Percentiles rank a stretch among this genome's conserved stretches.
Conservation (phyloP, 1,140 invertebrate genomes). For the Subanguina moxae region DNA sequence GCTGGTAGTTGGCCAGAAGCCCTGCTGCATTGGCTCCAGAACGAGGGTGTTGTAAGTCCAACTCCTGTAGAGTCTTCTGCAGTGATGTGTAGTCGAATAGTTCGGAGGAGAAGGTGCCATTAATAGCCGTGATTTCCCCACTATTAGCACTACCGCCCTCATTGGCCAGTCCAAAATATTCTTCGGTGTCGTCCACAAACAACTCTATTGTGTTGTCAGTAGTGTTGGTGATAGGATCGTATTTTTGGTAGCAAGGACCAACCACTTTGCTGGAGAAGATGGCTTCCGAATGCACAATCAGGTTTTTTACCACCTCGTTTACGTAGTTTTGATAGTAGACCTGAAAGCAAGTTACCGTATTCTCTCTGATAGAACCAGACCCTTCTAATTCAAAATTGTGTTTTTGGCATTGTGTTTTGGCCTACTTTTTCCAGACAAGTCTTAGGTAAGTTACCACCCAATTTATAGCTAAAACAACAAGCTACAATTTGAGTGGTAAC, state of each 20-base stretch:
- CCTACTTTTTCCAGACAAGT: no score
- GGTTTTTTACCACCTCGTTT: slow-evolving; percentile 57
- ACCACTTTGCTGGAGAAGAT: slow-evolving; percentile 50
- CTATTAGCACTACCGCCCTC: background rate
- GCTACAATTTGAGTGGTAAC: no score
- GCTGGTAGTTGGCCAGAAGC: background rate
- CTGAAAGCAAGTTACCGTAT: slow-evolving; percentile 11
- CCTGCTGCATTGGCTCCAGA: no score
- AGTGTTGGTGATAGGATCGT: slow-evolving; percentile 9
- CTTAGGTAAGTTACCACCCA: no score
- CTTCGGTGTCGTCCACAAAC: slow-evolving; percentile 19
- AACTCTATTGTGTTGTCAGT: slow-evolving; percentile 12
- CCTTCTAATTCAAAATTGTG: no score
- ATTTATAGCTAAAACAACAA: no score
- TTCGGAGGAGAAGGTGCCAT: slow-evolving; percentile 3
- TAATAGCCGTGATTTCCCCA: background rate
- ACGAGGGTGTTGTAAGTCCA: background rate
- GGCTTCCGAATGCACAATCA: slow-evolving; percentile 52
- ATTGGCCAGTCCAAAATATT: slow-evolving; percentile 11
- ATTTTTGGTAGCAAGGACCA: slow-evolving; percentile 37
- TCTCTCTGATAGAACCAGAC: no score
- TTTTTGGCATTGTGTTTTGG: no score
- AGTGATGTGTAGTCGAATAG: background rate
- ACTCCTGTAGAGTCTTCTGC: background rate
- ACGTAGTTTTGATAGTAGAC: slow-evolving; percentile 59